Evolutionary conservation across 2,113 vertebrate genomes (phyloP), one percentile per base, ranked within the genome.

Genomic region (Zingel zingel): DNA sequence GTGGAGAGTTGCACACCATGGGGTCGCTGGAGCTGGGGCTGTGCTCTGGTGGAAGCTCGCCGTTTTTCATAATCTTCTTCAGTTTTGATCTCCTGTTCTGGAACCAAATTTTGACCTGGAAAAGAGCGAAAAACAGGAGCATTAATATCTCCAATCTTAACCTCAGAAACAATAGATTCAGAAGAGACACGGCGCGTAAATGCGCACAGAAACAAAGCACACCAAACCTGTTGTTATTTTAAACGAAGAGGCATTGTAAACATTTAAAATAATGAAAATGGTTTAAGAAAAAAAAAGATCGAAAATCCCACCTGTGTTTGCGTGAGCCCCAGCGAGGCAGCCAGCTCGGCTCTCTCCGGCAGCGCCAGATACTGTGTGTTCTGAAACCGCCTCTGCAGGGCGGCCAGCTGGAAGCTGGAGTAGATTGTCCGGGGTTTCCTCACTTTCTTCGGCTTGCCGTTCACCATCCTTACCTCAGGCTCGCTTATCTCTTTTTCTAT

Each of bases 1-100:
- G 98, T 21, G 98, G 98, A 15, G 98, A 99, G 88, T 99, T 99
- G 95, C 98, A 99, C 67, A 97, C 98, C 98, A 99, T 99, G 27
- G 98, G 98, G 94, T 99, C 98, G 91, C 98, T 99, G 94, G 98
- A 98, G 92, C 98, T 99, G 81, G 98, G 98, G 76, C 98, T 99
- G 96, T 98, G 98, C 84, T 99, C 98, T 10, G 98, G 97, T 0
- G 97, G 98, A 93, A 99, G 96, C 91, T 99, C 98, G 58, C 98
- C 98, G 82, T 98, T 99, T 93, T 99, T 99, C 97, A 99, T 99
- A 68, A 99, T 99, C 95, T 99, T 99, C 96, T 99, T 99, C 94
- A 99, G 97, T 94, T 99, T 99, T 79, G 98, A 99, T 89, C 98
- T 96, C 93, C 98, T 97, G 94, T 99, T 99, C 94, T 99, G 98